A percentile compares a stretch with the other conserved stretches of the same genome.
Evolutionary conservation across 2,888 invertebrate species (phyloP).

Genomic region (Cyclophora punctaria): DNA sequence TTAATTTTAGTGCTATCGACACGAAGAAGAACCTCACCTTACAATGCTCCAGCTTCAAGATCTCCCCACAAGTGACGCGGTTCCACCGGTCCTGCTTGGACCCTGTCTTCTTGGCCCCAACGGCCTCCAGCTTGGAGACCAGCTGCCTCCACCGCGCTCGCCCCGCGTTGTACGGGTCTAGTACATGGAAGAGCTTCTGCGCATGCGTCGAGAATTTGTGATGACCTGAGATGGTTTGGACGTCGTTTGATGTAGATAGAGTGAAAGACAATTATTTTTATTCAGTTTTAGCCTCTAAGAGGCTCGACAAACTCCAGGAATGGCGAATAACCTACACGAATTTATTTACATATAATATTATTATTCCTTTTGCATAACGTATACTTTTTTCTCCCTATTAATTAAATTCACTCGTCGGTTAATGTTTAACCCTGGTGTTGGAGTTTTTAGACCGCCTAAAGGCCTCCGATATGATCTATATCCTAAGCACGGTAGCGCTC

Average conservation of each 20-base stretch:
- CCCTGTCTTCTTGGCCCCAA: conserved; percentile 44
- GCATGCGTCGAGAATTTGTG: conserved; percentile 55
- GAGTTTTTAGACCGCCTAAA: too few relatives aligned
- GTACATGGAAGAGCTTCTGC: conserved; percentile 45
- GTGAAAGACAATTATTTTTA: neutral
- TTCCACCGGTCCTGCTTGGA: conserved; percentile 43
- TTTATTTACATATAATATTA: neutral
- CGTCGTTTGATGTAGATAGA: too few relatives aligned
- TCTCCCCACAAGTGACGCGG: conserved; percentile 12
- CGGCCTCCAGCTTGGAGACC: conserved; percentile 41
- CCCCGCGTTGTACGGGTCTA: conserved; percentile 52
- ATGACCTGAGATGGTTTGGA: conserved; percentile 31
- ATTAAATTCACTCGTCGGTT: too few relatives aligned
- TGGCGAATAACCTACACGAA: too few relatives aligned
- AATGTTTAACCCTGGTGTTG: too few relatives aligned
- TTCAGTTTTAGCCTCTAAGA: neutral
- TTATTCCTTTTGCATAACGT: neutral
- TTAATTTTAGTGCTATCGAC: too few relatives aligned
- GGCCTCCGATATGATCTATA: too few relatives aligned
- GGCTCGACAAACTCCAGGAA: too few relatives aligned
- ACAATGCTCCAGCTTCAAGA: conserved; percentile 43
- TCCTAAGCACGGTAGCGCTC: too few relatives aligned
- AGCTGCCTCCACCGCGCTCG: conserved; percentile 61
- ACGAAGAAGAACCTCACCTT: conserved; percentile 31
- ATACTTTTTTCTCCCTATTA: neutral